These are phyloP conservation scores for Chondrosia reniformis DNA, from an alignment of 37 sponge, comb jelly and placozoan species.

Conservation along the genomic window DNA sequence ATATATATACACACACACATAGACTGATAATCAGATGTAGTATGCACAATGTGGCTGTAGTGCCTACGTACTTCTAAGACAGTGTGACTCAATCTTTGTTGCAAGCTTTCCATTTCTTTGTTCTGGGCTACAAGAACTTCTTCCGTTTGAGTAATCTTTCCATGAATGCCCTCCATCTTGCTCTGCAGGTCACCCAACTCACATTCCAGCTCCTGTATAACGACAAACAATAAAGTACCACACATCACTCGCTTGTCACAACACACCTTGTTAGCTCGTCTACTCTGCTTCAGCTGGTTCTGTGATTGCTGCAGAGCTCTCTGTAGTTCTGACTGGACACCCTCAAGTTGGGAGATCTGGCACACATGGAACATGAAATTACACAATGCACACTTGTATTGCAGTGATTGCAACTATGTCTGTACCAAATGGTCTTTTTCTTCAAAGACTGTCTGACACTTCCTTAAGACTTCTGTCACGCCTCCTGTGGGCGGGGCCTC, in stretches of 20 bases:
- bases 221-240: not conserved
- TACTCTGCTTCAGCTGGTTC: not conserved
- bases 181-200: not conserved
- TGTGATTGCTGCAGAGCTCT: not conserved
- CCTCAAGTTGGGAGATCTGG: not conserved
- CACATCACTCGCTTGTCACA: too few relatives aligned
- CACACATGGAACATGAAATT: not conserved
- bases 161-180: not conserved
- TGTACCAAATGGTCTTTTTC: slow-evolving; percentile 11
- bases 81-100: not conserved
- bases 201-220: not conserved
- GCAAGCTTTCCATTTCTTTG: not conserved
- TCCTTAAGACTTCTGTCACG: not conserved
- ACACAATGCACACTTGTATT: not conserved
- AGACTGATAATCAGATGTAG: not conserved
- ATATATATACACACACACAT: not conserved
- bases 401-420: not conserved
- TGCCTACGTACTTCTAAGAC: not conserved
- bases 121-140: not conserved
- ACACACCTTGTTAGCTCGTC: not conserved
- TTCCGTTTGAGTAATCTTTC: not conserved
- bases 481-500: not conserved
- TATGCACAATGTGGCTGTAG: not conserved
- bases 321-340: not conserved
- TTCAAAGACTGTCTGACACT: not conserved